Conservation (phyloP, 2,888 invertebrate species). For the Cryptocheilus praepositus region DNA sequence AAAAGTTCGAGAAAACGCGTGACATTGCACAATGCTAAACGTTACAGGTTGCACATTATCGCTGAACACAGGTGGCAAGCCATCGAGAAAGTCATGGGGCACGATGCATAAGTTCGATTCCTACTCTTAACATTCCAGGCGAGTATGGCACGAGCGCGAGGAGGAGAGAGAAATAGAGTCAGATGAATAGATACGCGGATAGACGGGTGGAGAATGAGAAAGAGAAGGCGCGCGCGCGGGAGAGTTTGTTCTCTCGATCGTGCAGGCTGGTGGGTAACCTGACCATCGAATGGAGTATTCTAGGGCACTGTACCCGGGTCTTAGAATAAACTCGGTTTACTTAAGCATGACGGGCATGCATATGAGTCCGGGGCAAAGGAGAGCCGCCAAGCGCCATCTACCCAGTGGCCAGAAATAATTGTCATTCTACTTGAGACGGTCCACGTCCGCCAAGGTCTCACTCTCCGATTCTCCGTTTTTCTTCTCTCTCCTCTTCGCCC, state of each 20-base stretch:
- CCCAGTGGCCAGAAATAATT: constrained; percentile 70
- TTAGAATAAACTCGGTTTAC: constrained; percentile 68
- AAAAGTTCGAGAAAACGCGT: constrained; percentile 36
- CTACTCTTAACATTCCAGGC: neutral
- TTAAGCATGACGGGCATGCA: constrained; percentile 71
- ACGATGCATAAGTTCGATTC: no score
- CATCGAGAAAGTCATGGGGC: no score
- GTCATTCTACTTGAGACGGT: constrained; percentile 61
- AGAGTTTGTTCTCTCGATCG: constrained; percentile 4
- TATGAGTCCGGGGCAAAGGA: constrained; percentile 66
- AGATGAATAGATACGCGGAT: constrained; percentile 1
- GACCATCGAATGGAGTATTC: constrained; percentile 66
- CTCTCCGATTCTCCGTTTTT: neutral
- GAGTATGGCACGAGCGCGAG: neutral
- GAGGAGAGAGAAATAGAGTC: neutral
- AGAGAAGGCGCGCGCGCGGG: neutral
- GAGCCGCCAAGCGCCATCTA: constrained; percentile 69
- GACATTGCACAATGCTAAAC: no score
- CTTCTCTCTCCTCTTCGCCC: neutral
- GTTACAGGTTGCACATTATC: no score
- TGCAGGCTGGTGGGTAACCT: constrained; percentile 49
- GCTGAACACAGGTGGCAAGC: no score
- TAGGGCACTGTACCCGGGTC: constrained; percentile 63
- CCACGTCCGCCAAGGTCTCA: constrained; percentile 41
- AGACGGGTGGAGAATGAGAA: constrained; percentile 2